Percentiles rank a stretch among this genome's conserved stretches.
phyloP scores from a whole-genome alignment of 1,140 invertebrate genomes.

The Chironomus striatipennis region DNA sequence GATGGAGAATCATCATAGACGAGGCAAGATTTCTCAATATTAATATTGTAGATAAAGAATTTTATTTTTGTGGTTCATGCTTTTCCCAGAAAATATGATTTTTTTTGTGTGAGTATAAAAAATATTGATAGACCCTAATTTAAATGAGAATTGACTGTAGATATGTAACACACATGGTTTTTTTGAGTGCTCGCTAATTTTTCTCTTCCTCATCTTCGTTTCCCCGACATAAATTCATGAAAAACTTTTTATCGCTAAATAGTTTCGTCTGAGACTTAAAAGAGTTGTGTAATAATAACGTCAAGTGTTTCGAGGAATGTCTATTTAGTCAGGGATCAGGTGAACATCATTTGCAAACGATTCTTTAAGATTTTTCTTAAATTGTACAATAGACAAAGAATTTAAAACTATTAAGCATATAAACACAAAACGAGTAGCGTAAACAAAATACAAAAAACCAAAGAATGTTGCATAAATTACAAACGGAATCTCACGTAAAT shows the following conservation, averaged over 20 bases:
- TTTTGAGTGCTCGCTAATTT: neutral
- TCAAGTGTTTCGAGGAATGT: too few species aligned
- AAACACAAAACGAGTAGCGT: too few species aligned
- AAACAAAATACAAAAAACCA: too few species aligned
- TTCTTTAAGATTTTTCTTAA: too few species aligned
- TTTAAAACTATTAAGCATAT: too few species aligned
- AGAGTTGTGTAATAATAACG: too few species aligned
- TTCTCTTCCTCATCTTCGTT: neutral
- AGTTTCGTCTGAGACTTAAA: neutral
- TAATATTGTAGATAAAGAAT: neutral
- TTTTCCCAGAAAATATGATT: neutral
- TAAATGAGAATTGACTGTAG: neutral
- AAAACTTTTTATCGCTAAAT: neutral
- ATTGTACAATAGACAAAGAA: too few species aligned
- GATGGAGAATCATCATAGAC: neutral
- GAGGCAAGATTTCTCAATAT: neutral
- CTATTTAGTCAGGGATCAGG: too few species aligned
- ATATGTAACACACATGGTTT: neutral
- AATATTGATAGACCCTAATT: neutral
- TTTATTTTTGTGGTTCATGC: neutral
- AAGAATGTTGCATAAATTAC: too few species aligned
- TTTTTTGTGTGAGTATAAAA: neutral
- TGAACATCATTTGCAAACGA: too few species aligned
- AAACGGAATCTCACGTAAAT: too few species aligned
- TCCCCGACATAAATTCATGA: neutral